Percentiles rank a stretch among this genome's conserved stretches.
Evolutionary conservation across 2,888 invertebrate genomes (phyloP).

Genomic region (Bibio marci): DNA sequence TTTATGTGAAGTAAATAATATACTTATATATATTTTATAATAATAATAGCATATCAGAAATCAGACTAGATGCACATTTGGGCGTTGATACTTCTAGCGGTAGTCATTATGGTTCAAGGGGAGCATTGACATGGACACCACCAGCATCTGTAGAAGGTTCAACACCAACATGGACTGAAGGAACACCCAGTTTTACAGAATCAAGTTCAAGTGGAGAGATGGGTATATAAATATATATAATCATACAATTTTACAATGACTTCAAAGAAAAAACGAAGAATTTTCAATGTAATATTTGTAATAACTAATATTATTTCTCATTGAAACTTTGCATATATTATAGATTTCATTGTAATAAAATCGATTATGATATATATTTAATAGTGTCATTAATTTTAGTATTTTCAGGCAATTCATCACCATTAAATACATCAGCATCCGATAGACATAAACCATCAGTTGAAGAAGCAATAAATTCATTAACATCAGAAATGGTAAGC

Average conservation of each 20-base stretch:
- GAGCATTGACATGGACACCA: conserved; percentile 51
- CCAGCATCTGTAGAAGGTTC: conserved; percentile 75
- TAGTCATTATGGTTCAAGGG: conserved; percentile 35
- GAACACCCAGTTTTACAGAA: conserved; percentile 93
- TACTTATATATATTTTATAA: too few species aligned
- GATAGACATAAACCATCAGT: conserved; percentile 39
- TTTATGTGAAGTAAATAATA: too few species aligned
- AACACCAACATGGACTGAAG: conserved; percentile 97
- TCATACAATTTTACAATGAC: too few species aligned
- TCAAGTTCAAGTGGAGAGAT: conserved; percentile 86
- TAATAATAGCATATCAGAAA: conserved; percentile 55
- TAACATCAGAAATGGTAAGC: conserved; percentile 73
- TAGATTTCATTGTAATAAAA: too few species aligned
- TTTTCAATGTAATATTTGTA: too few species aligned
- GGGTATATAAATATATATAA: conserved; percentile 28
- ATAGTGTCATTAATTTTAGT: conserved; percentile 7
- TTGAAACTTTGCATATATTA: too few species aligned
- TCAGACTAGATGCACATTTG: conserved; percentile 45
- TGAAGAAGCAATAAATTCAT: conserved; percentile 59
- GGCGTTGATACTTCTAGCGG: conserved; percentile 29
- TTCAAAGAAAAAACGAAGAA: too few species aligned
- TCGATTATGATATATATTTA: too few species aligned
- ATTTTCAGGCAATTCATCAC: conserved; percentile 42
- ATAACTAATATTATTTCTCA: too few species aligned
- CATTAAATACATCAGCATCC: conserved; percentile 29